Evolutionary conservation across 2,113 vertebrate genomes (phyloP).

Genomic region (Xenotilapia caudafasciata): DNA sequence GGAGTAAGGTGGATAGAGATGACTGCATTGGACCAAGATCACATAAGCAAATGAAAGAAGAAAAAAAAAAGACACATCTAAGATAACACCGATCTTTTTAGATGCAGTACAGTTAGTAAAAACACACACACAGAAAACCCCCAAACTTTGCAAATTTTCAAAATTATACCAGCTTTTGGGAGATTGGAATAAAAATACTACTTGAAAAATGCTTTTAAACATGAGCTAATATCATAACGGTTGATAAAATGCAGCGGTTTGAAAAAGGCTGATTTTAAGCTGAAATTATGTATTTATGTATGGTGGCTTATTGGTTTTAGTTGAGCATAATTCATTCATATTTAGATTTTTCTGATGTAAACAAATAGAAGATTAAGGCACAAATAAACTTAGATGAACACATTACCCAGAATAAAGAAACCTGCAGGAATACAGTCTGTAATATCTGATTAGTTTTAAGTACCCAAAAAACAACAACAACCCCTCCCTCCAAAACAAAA

Average conservation of each 20-base stretch:
- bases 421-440: background rate
- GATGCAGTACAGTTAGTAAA: background rate
- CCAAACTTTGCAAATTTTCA: background rate
- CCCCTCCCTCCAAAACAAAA: background rate
- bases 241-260: background rate
- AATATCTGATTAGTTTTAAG: background rate
- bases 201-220: background rate
- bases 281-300: background rate
- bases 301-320: background rate
- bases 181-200: background rate
- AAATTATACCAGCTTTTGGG: background rate
- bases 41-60: background rate
- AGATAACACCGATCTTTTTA: background rate
- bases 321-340: background rate
- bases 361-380: background rate
- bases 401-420: background rate
- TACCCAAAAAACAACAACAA: background rate
- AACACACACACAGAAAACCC: rapidly evolving
- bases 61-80: background rate
- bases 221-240: background rate
- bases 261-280: background rate
- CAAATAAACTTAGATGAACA: background rate
- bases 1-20: constrained; percentile 87
- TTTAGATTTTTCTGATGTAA: background rate
- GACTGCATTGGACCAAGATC: constrained; percentile 61